These are phyloP conservation scores for Homarus americanus DNA, from an alignment of 1,140 invertebrate genomes.

Conservation along the genomic window DNA sequence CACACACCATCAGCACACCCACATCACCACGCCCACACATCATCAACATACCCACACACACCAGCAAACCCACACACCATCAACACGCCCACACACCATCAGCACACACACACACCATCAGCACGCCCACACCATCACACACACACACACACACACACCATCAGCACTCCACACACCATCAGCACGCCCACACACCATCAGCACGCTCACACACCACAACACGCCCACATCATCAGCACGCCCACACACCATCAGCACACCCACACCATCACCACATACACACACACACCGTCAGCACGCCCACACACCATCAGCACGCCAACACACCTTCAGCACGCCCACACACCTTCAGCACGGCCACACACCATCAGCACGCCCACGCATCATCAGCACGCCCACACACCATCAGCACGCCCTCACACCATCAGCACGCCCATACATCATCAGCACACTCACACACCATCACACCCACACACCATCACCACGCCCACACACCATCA, in stretches of 20 bases:
- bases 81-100: background rate
- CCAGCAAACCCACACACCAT: background rate
- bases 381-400: background rate
- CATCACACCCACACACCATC: too few species aligned
- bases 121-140: background rate
- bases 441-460: conserved; percentile 28
- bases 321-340: background rate
- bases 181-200: conserved; percentile 1
- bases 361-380: background rate
- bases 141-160: background rate
- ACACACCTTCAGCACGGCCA: background rate
- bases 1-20: conserved; percentile 8
- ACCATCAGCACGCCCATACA: too few species aligned
- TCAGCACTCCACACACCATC: background rate
- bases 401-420: background rate
- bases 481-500: background rate
- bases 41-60: background rate
- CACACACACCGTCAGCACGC: background rate
- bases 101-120: background rate
- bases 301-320: too few species aligned
- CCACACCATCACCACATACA: background rate
- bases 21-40: background rate
- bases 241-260: background rate
- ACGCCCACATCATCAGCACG: background rate
- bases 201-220: too few species aligned